phyloP scores from a whole-genome alignment of 2,888 invertebrate genomes.

The Idaea biselata region DNA sequence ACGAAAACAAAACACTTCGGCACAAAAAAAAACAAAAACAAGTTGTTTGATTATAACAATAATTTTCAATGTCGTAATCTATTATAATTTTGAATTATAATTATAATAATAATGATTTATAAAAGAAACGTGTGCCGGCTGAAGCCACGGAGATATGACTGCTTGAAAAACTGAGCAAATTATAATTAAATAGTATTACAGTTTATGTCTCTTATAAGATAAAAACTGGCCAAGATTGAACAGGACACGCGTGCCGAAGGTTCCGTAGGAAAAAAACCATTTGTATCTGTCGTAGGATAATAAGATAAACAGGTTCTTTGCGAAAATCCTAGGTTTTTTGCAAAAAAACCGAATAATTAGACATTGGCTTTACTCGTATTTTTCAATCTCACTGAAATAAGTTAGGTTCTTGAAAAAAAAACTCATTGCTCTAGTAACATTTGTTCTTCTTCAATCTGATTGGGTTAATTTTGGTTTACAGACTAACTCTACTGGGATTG shows the following conservation, averaged over 20 bases:
- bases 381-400: too few relatives aligned
- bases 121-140: not conserved
- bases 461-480: too few relatives aligned
- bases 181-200: not conserved
- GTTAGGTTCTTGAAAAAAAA: too few relatives aligned
- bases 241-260: not conserved
- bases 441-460: too few relatives aligned
- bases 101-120: not conserved
- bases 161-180: not conserved
- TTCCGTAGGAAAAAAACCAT: not conserved
- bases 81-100: not conserved
- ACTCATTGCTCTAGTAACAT: too few relatives aligned
- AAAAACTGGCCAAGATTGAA: not conserved
- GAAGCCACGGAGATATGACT: not conserved
- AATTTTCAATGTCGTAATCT: not conserved
- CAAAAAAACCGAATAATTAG: too few relatives aligned
- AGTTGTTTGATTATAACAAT: not conserved
- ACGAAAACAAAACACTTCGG: not conserved
- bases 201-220: not conserved
- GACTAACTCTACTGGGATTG: too few relatives aligned
- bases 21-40: not conserved
- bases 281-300: too few relatives aligned
- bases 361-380: too few relatives aligned
- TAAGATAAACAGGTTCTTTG: too few relatives aligned
- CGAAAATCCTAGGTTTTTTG: too few relatives aligned